Base-by-base conservation (phyloP, 1,140 invertebrate species). In the Hylaeus anthracinus region DNA sequence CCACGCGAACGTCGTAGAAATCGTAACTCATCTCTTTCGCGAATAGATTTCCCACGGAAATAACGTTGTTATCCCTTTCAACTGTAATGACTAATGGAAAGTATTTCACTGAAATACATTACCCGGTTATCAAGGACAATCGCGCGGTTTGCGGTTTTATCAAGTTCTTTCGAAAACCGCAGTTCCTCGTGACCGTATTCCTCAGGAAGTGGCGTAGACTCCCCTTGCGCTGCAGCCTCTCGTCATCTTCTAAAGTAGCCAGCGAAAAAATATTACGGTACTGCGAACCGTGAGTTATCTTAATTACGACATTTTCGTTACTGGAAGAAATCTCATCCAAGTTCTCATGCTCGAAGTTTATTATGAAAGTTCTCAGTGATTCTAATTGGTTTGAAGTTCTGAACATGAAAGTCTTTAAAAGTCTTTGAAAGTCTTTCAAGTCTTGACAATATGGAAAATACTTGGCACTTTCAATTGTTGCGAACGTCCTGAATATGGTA, bases 121-220 rank as follows among this genome's bases (percentile, higher is more conserved):
- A 72, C 58, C 39, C 14, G 51, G 51, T 56, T 67, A 75, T 55
- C 78, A 80, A 75, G 78, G 78, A 67, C 78, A 75, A 67, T 80
- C 64, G 63, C 9, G 66, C 6, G 65, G 79, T 15, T 71, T 77
- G 79, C 12, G 79, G 79, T 77, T 81, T 76, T 71, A 77, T 81
- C 79, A 41, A 51, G 72, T 71, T 77, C 64, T 77, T 58, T 56
- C 12, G 53, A 58, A 70, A 37, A 81, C 79, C 79, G 45, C 79
- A 77, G n/a, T 48, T 66, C 51, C 66, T 64, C 51, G 72, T 53
- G 58, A 70, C 14, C 45, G 48, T 60, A 1, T 67, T 65, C 37
- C 78, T 75, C 63, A 56, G 78, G 78, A 80, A 74, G 72, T 67
- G 78, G 55, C 15, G 15, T 45, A 60, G 43, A 51, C 41, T 67